phyloP scores from a whole-genome alignment of 2,888 invertebrate genomes.

The Megalurothrips usitatus region DNA sequence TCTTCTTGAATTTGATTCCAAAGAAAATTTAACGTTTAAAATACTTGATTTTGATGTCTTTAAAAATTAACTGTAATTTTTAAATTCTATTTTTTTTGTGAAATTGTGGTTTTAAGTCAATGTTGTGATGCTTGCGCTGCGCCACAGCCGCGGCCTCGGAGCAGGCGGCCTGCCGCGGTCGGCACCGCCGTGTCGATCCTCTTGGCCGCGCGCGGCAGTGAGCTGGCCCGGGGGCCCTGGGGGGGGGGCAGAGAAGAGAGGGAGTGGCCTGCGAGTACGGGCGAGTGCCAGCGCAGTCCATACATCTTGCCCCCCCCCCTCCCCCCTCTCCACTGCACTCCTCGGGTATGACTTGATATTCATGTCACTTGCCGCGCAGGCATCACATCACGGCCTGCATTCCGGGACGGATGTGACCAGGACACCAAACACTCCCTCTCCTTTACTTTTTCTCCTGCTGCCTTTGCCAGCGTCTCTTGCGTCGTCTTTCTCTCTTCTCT shows the following conservation, averaged over 20 bases:
- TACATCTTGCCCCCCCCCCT: not conserved
- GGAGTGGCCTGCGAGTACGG: not conserved
- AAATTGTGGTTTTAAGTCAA: no score
- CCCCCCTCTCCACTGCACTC: not conserved
- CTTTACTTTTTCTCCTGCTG: not conserved
- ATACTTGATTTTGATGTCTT: no score
- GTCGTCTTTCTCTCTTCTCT: not conserved
- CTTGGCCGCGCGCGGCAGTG: no score
- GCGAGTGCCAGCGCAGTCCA: not conserved
- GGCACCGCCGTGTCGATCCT: no score
- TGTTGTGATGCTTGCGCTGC: no score
- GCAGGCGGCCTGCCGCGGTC: not conserved
- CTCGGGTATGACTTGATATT: slow-evolving; percentile 14
- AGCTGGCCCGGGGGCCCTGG: no score
- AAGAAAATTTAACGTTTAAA: no score
- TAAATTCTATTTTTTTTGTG: no score
- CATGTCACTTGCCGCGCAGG: not conserved
- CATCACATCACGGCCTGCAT: not conserved
- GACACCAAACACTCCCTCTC: not conserved
- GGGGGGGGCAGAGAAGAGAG: not conserved
- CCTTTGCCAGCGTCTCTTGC: not conserved
- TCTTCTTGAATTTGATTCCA: no score
- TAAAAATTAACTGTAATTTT: no score
- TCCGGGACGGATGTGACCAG: slow-evolving; percentile 19
- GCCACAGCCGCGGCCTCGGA: not conserved